These are phyloP conservation scores for Pogona vitticeps DNA, from an alignment of 2,113 vertebrate genomes.

Conservation along the genomic window DNA sequence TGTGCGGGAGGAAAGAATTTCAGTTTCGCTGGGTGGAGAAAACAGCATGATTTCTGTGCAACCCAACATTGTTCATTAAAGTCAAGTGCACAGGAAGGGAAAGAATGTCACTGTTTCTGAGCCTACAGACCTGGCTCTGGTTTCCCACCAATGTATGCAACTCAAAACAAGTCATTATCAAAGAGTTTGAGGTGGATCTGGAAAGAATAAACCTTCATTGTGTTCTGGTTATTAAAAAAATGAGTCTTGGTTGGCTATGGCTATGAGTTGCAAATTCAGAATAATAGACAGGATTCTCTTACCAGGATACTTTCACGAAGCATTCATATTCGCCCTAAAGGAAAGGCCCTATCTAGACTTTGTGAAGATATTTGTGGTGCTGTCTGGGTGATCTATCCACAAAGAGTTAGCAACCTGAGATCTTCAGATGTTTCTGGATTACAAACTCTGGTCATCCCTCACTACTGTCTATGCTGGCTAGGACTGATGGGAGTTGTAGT, in stretches of 20 bases:
- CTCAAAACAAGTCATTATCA: neutral
- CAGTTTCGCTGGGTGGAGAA: neutral
- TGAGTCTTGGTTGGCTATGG: neutral
- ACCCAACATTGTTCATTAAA: neutral
- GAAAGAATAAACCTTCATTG: constrained; percentile 5
- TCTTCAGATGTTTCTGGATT: too few relatives aligned
- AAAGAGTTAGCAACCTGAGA: too few relatives aligned
- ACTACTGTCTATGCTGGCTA: too few relatives aligned
- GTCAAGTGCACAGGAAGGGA: neutral
- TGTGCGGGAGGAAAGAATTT: neutral
- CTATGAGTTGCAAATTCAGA: neutral
- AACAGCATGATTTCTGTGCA: neutral
- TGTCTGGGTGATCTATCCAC: neutral
- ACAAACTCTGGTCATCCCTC: too few relatives aligned
- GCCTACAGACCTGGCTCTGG: neutral
- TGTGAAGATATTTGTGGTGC: neutral
- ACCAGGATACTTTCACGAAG: neutral
- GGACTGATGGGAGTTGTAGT: too few relatives aligned
- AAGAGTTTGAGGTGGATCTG: rapidly evolving
- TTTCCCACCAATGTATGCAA: neutral
- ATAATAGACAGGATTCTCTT: too few relatives aligned
- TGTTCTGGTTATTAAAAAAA: neutral
- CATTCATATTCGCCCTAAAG: neutral
- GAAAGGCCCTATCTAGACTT: neutral
- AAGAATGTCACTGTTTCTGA: neutral